phyloP scores from a whole-genome alignment of 2,888 invertebrate genomes.

The Imbricaverruca yamaguchii region DNA sequence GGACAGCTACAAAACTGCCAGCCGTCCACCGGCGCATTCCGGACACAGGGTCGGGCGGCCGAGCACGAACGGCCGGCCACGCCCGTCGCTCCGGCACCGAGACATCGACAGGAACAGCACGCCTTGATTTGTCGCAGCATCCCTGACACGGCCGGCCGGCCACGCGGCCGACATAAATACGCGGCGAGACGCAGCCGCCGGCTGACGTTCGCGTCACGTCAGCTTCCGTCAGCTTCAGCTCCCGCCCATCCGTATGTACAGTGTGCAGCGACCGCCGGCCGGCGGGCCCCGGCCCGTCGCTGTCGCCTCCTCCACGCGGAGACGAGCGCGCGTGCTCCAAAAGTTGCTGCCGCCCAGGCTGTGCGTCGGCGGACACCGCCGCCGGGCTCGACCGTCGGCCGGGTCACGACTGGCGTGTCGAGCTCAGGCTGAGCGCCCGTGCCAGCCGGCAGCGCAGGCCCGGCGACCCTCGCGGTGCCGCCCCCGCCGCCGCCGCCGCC shows the following conservation, averaged over 20 bases:
- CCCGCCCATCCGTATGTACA: background rate
- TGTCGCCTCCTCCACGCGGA: background rate
- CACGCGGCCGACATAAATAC: background rate
- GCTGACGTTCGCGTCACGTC: background rate
- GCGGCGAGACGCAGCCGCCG: background rate
- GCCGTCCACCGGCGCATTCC: background rate
- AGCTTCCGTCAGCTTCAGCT: background rate
- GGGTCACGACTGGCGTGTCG: background rate
- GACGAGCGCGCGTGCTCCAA: background rate
- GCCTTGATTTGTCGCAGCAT: background rate
- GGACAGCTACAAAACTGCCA: background rate
- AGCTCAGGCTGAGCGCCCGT: slow-evolving; percentile 1
- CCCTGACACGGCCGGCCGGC: background rate
- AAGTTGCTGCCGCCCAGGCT: background rate
- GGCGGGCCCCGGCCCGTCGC: background rate
- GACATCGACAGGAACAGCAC: background rate
- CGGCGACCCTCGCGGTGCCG: background rate
- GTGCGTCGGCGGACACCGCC: no score
- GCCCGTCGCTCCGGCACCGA: background rate
- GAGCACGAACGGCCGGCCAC: background rate
- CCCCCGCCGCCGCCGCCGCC: background rate
- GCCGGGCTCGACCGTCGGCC: background rate
- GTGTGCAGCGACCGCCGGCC: no score
- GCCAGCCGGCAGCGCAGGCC: background rate
- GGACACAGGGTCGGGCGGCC: background rate